phyloP scores from a whole-genome alignment of 2,888 invertebrate genomes.

The Cecidostiba fungosa region DNA sequence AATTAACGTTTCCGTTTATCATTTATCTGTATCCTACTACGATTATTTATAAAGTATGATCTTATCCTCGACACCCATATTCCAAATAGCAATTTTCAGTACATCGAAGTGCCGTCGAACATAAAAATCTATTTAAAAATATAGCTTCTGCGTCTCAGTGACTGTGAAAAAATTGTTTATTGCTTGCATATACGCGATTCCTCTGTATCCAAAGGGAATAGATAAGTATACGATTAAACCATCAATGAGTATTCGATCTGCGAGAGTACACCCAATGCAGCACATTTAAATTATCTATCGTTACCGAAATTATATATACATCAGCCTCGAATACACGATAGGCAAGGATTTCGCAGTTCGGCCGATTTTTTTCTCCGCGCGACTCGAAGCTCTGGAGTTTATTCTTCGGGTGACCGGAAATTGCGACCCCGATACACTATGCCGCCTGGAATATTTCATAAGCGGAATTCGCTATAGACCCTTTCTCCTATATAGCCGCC shows the following conservation, averaged over 20 bases:
- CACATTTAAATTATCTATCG: background rate
- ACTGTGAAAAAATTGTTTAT: background rate
- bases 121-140: slow-evolving; percentile 21
- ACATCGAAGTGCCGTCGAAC: slow-evolving; percentile 8
- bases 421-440: slow-evolving; percentile 60
- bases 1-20: slow-evolving; percentile 41
- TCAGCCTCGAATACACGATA: background rate
- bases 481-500: background rate
- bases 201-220: background rate
- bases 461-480: slow-evolving; percentile 40
- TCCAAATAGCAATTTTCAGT: background rate
- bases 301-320: slow-evolving; percentile 18
- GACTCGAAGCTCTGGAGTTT: slow-evolving; percentile 25
- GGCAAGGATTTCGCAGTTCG: background rate
- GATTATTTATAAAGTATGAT: slow-evolving; percentile 41
- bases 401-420: slow-evolving; percentile 54
- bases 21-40: slow-evolving; percentile 22
- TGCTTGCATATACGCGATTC: background rate
- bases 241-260: background rate
- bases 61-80: background rate
- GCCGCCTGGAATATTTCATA: slow-evolving; percentile 53
- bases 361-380: slow-evolving; percentile 19
- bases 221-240: background rate
- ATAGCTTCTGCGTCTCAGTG: slow-evolving; percentile 6
- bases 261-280: background rate